Evolutionary conservation across 2,113 vertebrate genomes (phyloP), one percentile per base, ranked within the genome.

Genomic region (Alligator mississippiensis): DNA sequence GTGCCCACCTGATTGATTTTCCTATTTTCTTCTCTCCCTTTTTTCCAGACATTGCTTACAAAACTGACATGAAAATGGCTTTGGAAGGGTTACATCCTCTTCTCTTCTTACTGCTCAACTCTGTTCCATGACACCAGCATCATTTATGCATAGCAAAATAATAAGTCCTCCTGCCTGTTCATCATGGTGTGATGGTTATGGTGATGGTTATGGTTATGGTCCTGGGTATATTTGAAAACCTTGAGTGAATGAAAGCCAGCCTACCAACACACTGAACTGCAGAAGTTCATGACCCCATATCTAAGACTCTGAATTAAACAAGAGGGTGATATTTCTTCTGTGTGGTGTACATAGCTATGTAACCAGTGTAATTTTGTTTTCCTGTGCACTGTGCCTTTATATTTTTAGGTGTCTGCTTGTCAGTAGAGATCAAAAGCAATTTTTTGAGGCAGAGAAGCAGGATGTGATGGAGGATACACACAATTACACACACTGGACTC

Each of bases 401-500:
- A 58, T 74, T 86, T 92, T 88, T 93, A 88, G 81, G 79, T 90
- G 59, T 60, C 22, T 72, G 30, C 30, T 34, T 38, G 19, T 72
- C 58, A 79, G 77, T 59, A 84, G 88, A 92, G 80, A 93, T 94
- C 95, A 96, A 84, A 84, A 88, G 93, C 83, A 87, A 80, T 84
- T 95, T 95, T 96, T 81, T 91, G 91, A 90, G 92, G 91, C 77
- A 95, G 88, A 68, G 90, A 88, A 90, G 75, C 83, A 93, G 62
- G 1, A 0, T 17, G 30, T 80, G 90, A 88, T 79, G 91, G 95
- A 84, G 22, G 85, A 77, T 6, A 18, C 80, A 89, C 47, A 47
- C 47, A 47, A 47, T 47, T 47, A 47, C 82, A 66, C 77, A 62
- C 85, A 24, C 92, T 94, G 93, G 81, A 7, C 70, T 92, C 85